Evolutionary conservation across 2,113 vertebrate species (phyloP), one percentile per base, ranked within the genome.

Genomic region (Stegostoma tigrinum): DNA sequence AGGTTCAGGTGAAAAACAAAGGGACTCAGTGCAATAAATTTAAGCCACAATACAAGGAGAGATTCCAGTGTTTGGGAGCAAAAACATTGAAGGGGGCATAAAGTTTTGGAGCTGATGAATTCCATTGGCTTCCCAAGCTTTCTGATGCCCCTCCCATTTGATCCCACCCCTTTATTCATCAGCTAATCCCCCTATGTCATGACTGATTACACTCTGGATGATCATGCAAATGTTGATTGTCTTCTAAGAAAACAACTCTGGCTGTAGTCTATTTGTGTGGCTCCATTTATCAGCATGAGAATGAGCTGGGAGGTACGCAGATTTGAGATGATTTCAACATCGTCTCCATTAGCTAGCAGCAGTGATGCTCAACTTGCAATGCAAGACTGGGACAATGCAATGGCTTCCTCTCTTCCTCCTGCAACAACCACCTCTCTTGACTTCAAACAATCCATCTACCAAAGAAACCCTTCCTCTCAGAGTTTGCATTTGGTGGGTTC

Each of bases 141-240:
- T 67, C 27, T 45, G 67, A 23, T 30, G 24, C 68, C 67, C 68
- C 45, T 45, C 87, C 87, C 55, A 52, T 75, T 7, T 30, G 94
- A 95, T 72, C 94, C 68, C 94, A 95, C 94, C 68, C 27, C 68
- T 94, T 45, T 95, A 95, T 95, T 95, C 42, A 72, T 72, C 45
- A 68, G 52, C 68, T 95, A 95, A 95, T 95, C 94, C 94, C 45
- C 68, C 42, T 95, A 45, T 52, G 42, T 72, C 45, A 95, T 72
- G 94, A 72, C 67, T 72, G 94, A 95, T 95, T 72, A 95, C 94
- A 95, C 42, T 95, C 75, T 45, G 55, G 38, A 34, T 72, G n/a
- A 95, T 95, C 67, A 72, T 95, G 94, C 67, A 95, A 95, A 95
- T 95, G 94, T 52, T 95, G 94, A 95, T 95, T 95, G 94, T 95